These are phyloP conservation scores for Antechinus flavipes DNA, from an alignment of 2,113 vertebrate species.

Conservation along the genomic window DNA sequence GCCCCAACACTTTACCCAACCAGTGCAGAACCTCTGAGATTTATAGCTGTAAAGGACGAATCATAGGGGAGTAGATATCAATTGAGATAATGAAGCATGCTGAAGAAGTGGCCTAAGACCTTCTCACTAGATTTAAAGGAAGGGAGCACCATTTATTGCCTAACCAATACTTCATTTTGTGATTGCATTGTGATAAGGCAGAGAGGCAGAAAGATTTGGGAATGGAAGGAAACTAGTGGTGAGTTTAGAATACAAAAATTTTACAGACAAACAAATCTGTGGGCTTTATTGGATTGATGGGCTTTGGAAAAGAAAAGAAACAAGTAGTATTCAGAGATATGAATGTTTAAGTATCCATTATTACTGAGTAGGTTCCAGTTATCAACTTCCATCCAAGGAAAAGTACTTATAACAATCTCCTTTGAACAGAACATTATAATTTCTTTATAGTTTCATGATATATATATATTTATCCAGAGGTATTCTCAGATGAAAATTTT, in stretches of 20 bases:
- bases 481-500: slow-evolving; percentile 39
- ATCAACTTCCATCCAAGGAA: slow-evolving; percentile 28
- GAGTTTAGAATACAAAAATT: slow-evolving; percentile 20
- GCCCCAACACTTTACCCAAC: not conserved
- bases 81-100: slow-evolving; percentile 47
- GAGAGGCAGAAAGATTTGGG: not conserved
- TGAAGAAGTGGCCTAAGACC: slow-evolving; percentile 34
- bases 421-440: slow-evolving; percentile 5
- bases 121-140: slow-evolving; percentile 56
- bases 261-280: slow-evolving; percentile 15
- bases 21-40: slow-evolving; percentile 11
- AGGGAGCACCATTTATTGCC: not conserved
- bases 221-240: slow-evolving; percentile 14
- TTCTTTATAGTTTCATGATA: not conserved
- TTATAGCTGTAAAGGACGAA: slow-evolving; percentile 45
- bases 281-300: no score
- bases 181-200: slow-evolving; percentile 10
- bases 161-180: slow-evolving; percentile 52
- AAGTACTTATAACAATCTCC: slow-evolving; percentile 38
- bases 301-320: not conserved
- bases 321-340: rapidly evolving
- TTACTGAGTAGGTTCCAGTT: slow-evolving; percentile 50
- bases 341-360: not conserved
- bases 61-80: slow-evolving; percentile 45
- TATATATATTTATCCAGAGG: not conserved